A percentile compares a stretch with the other conserved stretches of the same genome.
phyloP scores from a whole-genome alignment of 2,888 invertebrate genomes.

The Apocheima hispidaria region DNA sequence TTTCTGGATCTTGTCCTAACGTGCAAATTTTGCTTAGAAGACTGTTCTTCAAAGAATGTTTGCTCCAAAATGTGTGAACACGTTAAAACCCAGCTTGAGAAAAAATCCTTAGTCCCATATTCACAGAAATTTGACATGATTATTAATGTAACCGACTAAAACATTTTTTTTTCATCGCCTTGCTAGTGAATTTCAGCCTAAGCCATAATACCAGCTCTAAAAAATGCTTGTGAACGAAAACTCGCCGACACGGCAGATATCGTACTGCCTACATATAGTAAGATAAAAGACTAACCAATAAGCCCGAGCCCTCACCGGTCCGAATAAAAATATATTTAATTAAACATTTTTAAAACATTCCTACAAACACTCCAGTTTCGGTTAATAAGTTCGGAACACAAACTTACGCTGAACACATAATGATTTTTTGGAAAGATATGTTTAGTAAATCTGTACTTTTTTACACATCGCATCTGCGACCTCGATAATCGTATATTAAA shows the following conservation, averaged over 20 bases:
- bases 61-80: too few relatives aligned
- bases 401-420: slow-evolving; percentile 11
- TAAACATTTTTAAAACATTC: slow-evolving; percentile 7
- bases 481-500: background rate
- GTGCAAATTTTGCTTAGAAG: too few relatives aligned
- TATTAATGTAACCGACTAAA: background rate
- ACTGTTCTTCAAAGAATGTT: too few relatives aligned
- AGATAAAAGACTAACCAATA: slow-evolving; percentile 4
- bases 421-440: slow-evolving; percentile 1
- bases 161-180: background rate
- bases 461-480: background rate
- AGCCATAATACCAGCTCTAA: background rate
- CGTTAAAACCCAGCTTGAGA: too few relatives aligned
- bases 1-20: too few relatives aligned
- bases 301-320: slow-evolving; percentile 21
- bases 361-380: slow-evolving; percentile 11
- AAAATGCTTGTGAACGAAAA: background rate
- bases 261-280: slow-evolving; percentile 5
- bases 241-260: slow-evolving; percentile 10
- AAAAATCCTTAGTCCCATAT: background rate
- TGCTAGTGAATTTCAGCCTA: background rate
- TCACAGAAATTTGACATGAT: background rate
- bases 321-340: background rate
- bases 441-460: background rate
- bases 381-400: slow-evolving; percentile 5